Percentiles rank a stretch among this genome's conserved stretches.
Evolutionary conservation across 2,888 invertebrate species (phyloP).

Genomic region (Siphlonurus alternatus): DNA sequence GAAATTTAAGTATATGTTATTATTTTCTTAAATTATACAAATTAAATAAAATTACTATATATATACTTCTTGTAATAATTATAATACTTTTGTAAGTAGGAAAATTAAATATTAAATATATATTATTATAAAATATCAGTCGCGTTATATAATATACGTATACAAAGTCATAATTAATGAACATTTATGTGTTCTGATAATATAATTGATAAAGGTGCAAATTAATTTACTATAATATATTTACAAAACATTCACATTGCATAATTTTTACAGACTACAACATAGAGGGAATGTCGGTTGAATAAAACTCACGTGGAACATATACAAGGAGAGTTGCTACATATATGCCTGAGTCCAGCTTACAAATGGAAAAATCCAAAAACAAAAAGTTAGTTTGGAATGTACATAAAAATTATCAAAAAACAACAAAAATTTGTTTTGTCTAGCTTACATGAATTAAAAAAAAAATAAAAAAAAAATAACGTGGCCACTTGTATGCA

Average conservation of each 20-base stretch:
- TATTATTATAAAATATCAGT: no score
- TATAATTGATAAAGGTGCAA: background rate
- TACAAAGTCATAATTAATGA: background rate
- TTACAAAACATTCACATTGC: background rate
- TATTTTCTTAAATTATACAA: no score
- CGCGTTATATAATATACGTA: background rate
- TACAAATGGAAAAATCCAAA: constrained; percentile 14
- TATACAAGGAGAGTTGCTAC: constrained; percentile 25
- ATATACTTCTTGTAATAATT: no score
- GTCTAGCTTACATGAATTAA: background rate
- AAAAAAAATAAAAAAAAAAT: background rate
- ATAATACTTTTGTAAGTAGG: no score
- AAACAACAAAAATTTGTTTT: background rate
- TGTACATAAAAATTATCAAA: background rate
- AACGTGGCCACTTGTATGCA: background rate
- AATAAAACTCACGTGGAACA: constrained; percentile 24
- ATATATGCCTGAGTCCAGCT: constrained; percentile 26
- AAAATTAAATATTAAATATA: no score
- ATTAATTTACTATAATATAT: constrained; percentile 5
- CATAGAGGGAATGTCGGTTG: constrained; percentile 4
- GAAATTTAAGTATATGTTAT: no score
- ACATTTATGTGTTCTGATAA: background rate
- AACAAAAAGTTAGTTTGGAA: background rate
- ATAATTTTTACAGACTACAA: background rate
- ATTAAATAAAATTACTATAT: no score